phyloP scores from a whole-genome alignment of 2,113 vertebrate genomes.

The Nipponia nippon region DNA sequence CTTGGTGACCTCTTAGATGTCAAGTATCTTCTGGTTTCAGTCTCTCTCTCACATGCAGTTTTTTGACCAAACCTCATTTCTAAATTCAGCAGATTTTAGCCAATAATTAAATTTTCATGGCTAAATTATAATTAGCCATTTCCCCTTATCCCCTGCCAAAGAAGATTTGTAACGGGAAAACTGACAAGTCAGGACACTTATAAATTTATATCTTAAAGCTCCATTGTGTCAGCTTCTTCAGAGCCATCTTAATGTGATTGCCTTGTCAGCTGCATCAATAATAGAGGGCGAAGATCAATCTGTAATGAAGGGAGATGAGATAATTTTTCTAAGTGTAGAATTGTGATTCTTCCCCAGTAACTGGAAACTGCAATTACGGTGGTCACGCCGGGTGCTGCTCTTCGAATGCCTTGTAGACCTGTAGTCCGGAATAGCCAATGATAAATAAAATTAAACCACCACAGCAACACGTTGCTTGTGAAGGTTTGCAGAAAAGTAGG shows the following conservation, averaged over 20 bases:
- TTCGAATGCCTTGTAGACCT: not conserved
- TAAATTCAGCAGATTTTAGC: not conserved
- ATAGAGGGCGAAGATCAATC: not conserved
- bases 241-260: not conserved
- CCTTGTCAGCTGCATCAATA: not conserved
- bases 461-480: fast-evolving
- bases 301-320: not conserved
- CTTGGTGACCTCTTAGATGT: not conserved
- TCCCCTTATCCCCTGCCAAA: not conserved
- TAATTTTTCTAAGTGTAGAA: not conserved
- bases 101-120: not conserved
- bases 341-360: not conserved
- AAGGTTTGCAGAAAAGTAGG: not conserved
- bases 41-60: not conserved
- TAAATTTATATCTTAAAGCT: not conserved
- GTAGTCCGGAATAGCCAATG: not conserved
- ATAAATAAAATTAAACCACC: not conserved
- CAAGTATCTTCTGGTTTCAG: not conserved
- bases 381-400: not conserved
- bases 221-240: not conserved
- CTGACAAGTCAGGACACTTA: not conserved
- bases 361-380: not conserved
- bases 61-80: not conserved
- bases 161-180: not conserved
- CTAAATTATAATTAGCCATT: not conserved